Evolutionary conservation across 2,113 vertebrate genomes (phyloP).

Genomic region (Alouatta palliata): DNA sequence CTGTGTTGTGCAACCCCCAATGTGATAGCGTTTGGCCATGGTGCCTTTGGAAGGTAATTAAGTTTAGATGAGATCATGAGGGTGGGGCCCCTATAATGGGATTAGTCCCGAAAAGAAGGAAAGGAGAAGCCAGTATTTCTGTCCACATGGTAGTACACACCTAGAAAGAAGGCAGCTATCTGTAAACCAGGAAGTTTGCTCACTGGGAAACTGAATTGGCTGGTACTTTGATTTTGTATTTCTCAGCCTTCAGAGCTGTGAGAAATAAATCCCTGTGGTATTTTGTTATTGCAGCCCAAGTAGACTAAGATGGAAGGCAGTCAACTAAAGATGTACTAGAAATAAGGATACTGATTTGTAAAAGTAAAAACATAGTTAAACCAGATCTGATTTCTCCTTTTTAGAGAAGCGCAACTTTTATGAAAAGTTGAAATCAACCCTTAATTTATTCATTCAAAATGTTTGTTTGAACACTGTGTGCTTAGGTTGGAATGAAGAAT

Average conservation of each 20-base stretch:
- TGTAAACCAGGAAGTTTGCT: background rate
- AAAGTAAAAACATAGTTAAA: conserved; percentile 9
- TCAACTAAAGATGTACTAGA: background rate
- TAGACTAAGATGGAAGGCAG: background rate
- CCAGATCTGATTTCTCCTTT: background rate
- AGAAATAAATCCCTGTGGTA: background rate
- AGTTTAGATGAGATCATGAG: background rate
- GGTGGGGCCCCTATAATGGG: background rate
- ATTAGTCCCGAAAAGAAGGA: background rate
- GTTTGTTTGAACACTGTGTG: background rate
- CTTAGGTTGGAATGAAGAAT: background rate
- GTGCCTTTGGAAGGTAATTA: background rate
- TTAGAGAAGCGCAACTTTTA: background rate
- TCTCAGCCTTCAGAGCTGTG: background rate
- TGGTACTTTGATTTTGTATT: background rate
- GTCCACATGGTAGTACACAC: background rate
- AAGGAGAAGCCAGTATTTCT: background rate
- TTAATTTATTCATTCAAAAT: background rate
- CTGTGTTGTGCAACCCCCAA: background rate
- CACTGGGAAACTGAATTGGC: background rate
- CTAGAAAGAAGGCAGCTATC: background rate
- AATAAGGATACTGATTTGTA: conserved; percentile 22
- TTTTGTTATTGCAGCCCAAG: background rate
- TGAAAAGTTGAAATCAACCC: background rate
- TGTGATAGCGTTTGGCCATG: background rate